Percentiles rank a stretch among this genome's conserved stretches.
Conservation (phyloP, 1,140 invertebrate species). For the Hydropsyche tenuis region DNA sequence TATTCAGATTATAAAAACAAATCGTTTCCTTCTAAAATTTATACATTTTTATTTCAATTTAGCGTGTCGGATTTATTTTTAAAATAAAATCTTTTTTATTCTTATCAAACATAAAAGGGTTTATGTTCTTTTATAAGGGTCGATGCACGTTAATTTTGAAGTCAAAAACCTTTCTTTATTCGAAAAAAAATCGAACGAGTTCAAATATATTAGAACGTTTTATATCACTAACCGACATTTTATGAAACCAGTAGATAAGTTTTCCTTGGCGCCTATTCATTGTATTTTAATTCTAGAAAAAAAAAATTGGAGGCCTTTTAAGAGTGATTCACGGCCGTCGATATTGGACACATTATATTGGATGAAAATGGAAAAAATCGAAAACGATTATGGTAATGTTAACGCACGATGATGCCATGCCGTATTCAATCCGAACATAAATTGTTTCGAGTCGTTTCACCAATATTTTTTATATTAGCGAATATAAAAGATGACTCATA, state of each 20-base stretch:
- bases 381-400: conserved; percentile 29
- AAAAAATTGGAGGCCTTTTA: too few relatives aligned
- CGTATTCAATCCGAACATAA: conserved; percentile 12
- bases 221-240: neutral
- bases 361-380: neutral
- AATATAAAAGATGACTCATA: conserved; percentile 15
- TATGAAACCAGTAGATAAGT: neutral
- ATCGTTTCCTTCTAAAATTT: too few relatives aligned
- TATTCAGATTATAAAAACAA: too few relatives aligned
- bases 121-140: neutral
- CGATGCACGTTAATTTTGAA: neutral
- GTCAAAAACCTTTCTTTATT: neutral
- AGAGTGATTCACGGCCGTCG: conserved; percentile 1
- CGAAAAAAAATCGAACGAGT: neutral
- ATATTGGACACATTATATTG: neutral
- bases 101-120: conserved; percentile 3
- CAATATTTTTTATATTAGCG: neutral
- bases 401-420: conserved; percentile 24
- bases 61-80: neutral
- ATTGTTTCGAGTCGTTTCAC: neutral
- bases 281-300: too few relatives aligned
- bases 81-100: neutral
- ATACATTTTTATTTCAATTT: conserved; percentile 5
- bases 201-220: neutral
- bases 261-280: neutral